phyloP scores from a whole-genome alignment of 2,888 invertebrate species.

The Mesorhabditis spiculigera region DNA sequence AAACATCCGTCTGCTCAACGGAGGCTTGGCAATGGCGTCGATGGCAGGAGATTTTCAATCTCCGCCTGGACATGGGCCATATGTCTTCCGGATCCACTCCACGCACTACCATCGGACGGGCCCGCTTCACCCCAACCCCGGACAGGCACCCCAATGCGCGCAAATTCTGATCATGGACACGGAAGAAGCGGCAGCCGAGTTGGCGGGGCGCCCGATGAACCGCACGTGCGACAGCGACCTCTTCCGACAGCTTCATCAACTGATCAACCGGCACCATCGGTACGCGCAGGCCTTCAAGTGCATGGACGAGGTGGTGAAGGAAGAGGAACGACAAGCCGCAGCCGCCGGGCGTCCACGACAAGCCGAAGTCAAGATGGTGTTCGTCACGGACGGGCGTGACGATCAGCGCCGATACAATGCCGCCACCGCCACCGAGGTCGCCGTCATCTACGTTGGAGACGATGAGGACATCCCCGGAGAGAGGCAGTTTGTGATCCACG shows the following conservation, averaged over 20 bases:
- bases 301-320: conserved; percentile 17
- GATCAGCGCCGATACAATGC: conserved; percentile 29
- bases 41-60: no score
- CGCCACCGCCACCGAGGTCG: conserved; percentile 30
- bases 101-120: no score
- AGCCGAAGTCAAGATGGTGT: not conserved
- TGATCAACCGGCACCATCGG: conserved; percentile 13
- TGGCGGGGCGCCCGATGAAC: conserved; percentile 16
- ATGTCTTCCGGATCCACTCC: no score
- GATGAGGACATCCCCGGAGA: conserved; percentile 19
- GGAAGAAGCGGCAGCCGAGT: conserved; percentile 15
- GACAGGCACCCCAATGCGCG: no score
- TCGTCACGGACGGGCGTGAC: conserved; percentile 7
- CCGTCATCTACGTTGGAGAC: conserved; percentile 32
- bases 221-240: conserved; percentile 10
- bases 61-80: no score
- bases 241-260: conserved; percentile 13
- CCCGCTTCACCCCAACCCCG: no score
- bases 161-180: conserved; percentile 15
- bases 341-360: not conserved
- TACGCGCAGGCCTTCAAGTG: conserved; percentile 15
- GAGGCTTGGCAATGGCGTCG: no score
- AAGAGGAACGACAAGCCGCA: conserved; percentile 10
- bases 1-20: no score
- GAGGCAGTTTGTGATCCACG: conserved; percentile 56